phyloP scores from a whole-genome alignment of 2,113 vertebrate species.

The Corythaeola cristata region DNA sequence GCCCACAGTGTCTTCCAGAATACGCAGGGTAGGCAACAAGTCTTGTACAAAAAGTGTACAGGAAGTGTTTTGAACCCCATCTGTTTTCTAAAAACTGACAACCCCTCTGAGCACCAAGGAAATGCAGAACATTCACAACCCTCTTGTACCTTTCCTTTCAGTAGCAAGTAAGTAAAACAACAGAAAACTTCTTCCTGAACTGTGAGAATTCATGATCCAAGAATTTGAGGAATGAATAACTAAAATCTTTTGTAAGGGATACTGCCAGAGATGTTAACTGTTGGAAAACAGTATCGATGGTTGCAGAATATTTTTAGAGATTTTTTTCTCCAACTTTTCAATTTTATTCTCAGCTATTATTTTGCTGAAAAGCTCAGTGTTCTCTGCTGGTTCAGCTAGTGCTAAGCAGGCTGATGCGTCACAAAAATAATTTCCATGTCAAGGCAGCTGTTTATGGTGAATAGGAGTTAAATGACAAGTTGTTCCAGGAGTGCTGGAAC shows the following conservation, averaged over 20 bases:
- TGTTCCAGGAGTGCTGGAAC: constrained; percentile 41
- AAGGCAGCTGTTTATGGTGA: constrained; percentile 47
- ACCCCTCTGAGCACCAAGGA: background rate
- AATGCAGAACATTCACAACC: background rate
- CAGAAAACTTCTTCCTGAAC: background rate
- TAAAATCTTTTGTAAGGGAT: background rate
- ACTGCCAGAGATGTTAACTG: background rate
- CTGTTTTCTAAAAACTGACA: background rate
- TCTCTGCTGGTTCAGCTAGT: constrained; percentile 15
- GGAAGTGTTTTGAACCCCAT: background rate
- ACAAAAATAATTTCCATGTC: constrained; percentile 32
- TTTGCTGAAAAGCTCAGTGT: background rate
- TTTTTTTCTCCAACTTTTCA: background rate
- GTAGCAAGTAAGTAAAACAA: background rate
- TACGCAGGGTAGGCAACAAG: background rate
- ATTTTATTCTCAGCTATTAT: background rate
- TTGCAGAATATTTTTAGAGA: background rate
- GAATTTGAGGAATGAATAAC: background rate
- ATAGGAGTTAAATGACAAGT: constrained; percentile 51
- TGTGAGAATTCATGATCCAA: background rate
- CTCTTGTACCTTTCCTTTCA: background rate
- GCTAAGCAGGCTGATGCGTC: background rate
- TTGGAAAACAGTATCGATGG: background rate
- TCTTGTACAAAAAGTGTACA: background rate
- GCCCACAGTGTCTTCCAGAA: background rate